These are phyloP conservation scores for Drosophila suboccidentalis DNA, from an alignment of 2,888 invertebrate genomes.

Conservation along the genomic window DNA sequence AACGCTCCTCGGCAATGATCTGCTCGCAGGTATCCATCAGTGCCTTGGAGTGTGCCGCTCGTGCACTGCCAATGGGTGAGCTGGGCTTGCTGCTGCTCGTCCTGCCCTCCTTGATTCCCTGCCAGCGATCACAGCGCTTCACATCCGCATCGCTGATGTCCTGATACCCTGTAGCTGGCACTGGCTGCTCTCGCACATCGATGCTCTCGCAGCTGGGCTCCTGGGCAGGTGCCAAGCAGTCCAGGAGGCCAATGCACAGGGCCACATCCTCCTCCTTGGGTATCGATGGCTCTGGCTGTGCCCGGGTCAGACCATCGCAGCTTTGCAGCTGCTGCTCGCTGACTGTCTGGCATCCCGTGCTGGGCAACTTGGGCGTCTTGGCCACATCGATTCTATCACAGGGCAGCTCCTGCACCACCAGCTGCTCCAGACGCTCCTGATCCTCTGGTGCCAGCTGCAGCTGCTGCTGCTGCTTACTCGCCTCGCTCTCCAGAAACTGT, in stretches of 20 bases:
- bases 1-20: conserved; percentile 82
- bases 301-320: conserved; percentile 60
- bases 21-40: conserved; percentile 81
- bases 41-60: conserved; percentile 81
- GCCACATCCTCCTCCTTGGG: conserved; percentile 67
- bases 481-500: conserved; percentile 60
- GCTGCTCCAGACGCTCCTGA: conserved; percentile 54
- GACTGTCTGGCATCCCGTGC: conserved; percentile 71
- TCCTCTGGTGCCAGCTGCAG: conserved; percentile 44
- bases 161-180: conserved; percentile 70
- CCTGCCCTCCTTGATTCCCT: conserved; percentile 16
- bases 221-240: conserved; percentile 67
- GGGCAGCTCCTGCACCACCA: conserved; percentile 72
- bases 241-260: conserved; percentile 68
- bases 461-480: conserved; percentile 28
- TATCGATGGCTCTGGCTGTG: conserved; percentile 2
- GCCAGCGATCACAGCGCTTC: conserved; percentile 54
- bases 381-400: conserved; percentile 80
- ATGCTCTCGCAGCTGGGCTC: conserved; percentile 69
- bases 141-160: conserved; percentile 67
- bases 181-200: conserved; percentile 60
- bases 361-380: conserved; percentile 60
- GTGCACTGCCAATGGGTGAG: conserved; percentile 69
- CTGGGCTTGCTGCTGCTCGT: conserved; percentile 51
- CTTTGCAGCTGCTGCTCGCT: conserved; percentile 66